phyloP scores from a whole-genome alignment of 2,113 vertebrate species.

The Pagrus major region DNA sequence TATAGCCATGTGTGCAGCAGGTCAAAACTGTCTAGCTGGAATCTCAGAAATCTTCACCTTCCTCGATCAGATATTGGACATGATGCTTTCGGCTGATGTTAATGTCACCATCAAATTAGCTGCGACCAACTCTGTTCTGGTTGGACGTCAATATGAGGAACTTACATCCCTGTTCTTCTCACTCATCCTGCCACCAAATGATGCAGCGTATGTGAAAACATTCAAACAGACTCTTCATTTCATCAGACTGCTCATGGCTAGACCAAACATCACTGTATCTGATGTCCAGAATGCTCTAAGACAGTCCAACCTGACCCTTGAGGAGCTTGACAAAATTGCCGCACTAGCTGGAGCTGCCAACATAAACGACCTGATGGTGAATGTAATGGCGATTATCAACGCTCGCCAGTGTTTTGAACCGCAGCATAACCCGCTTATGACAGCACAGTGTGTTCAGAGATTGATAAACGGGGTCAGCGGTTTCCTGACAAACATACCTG shows the following conservation, averaged over 20 bases:
- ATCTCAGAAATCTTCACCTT: slow-evolving; percentile 71
- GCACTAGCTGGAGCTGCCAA: slow-evolving; percentile 53
- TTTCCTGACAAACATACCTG: slow-evolving; percentile 68
- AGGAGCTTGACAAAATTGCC: slow-evolving; percentile 66
- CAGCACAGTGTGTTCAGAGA: slow-evolving; percentile 65
- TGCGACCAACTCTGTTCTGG: slow-evolving; percentile 29
- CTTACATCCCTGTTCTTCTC: slow-evolving; percentile 61
- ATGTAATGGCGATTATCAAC: slow-evolving; percentile 58
- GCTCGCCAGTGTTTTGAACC: slow-evolving; percentile 68
- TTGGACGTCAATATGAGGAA: slow-evolving; percentile 37
- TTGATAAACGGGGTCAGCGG: slow-evolving; percentile 55
- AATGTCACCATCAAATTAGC: slow-evolving; percentile 42
- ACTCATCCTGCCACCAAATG: slow-evolving; percentile 64
- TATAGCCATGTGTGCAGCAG: slow-evolving; percentile 57
- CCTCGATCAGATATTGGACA: slow-evolving; percentile 62
- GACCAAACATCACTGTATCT: slow-evolving; percentile 60
- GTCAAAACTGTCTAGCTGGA: slow-evolving; percentile 63
- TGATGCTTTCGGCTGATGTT: slow-evolving; percentile 32
- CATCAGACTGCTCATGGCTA: slow-evolving; percentile 59
- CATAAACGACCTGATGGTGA: slow-evolving; percentile 57
- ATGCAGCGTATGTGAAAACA: slow-evolving; percentile 42
- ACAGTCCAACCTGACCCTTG: slow-evolving; percentile 74
- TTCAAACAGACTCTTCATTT: slow-evolving; percentile 67
- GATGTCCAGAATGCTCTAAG: slow-evolving; percentile 69
- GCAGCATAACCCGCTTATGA: slow-evolving; percentile 28